Evolutionary conservation across 1,140 invertebrate genomes (phyloP).

Genomic region (Diabrotica virgifera): DNA sequence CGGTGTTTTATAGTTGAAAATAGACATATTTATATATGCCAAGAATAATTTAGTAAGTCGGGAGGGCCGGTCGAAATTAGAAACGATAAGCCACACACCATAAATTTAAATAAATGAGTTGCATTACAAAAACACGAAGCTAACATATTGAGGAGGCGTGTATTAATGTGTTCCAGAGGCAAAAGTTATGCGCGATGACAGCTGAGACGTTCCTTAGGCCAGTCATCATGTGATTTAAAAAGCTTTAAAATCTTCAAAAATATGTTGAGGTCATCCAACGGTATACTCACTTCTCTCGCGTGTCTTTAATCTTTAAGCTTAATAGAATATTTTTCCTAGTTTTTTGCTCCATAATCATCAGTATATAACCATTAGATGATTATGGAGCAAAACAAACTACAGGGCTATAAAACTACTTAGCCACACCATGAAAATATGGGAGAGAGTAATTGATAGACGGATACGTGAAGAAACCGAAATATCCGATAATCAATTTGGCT

Average conservation of each 20-base stretch:
- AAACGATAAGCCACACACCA: slow-evolving; percentile 34
- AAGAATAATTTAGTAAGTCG: slow-evolving; percentile 29
- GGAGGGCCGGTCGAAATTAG: slow-evolving; percentile 31
- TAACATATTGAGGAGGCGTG: slow-evolving; percentile 36
- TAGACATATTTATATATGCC: slow-evolving; percentile 30
- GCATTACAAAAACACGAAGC: slow-evolving; percentile 38
- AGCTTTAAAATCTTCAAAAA: no score
- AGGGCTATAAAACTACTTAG: no score
- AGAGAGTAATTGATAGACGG: no score
- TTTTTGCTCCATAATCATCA: no score
- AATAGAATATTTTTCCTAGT: no score
- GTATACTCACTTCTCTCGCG: not conserved
- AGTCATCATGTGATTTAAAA: not conserved
- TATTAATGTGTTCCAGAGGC: slow-evolving; percentile 40
- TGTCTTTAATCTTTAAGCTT: no score
- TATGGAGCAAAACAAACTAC: no score
- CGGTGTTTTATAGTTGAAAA: slow-evolving; percentile 24
- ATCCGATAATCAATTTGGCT: no score
- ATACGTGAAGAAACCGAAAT: no score
- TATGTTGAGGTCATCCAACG: not conserved
- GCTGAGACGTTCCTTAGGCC: slow-evolving; percentile 26
- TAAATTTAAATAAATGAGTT: slow-evolving; percentile 38
- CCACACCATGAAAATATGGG: no score
- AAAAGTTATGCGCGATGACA: slow-evolving; percentile 36
- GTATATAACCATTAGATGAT: no score